phyloP scores from a whole-genome alignment of 2,797 vertebrate genomes.

The Rhynchotus rufescens region DNA sequence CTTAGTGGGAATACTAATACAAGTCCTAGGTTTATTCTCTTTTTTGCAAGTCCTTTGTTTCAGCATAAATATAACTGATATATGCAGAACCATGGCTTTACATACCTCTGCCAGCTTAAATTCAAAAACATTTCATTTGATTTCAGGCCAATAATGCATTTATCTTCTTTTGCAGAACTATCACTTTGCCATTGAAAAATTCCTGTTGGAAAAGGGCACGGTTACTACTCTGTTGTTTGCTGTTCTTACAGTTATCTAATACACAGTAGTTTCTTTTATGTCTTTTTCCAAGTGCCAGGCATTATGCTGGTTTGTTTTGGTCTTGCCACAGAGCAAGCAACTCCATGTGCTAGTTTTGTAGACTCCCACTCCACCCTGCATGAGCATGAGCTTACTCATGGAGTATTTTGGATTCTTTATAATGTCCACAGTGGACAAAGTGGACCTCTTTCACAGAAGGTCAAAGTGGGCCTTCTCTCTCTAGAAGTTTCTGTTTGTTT shows the following conservation, averaged over 20 bases:
- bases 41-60: not conserved
- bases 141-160: not conserved
- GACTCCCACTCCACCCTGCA: constrained; percentile 10
- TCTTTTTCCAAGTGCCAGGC: constrained; percentile 17
- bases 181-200: not conserved
- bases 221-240: not conserved
- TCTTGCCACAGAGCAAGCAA: not conserved
- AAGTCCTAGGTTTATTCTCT: not conserved
- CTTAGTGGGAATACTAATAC: not conserved
- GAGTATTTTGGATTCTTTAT: constrained; percentile 10
- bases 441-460: too few species aligned
- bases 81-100: not conserved
- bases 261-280: not conserved
- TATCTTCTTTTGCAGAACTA: not conserved
- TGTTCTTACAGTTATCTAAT: not conserved
- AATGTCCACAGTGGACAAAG: not conserved
- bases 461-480: too few species aligned
- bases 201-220: not conserved
- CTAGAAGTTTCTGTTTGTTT: constrained; percentile 37
- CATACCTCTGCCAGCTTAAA: not conserved
- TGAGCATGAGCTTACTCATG: not conserved
- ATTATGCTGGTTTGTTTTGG: constrained; percentile 38
- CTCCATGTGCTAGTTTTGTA: constrained; percentile 1
- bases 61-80: not conserved
- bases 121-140: not conserved